phyloP scores from a whole-genome alignment of 2,888 invertebrate species.

The Papilio demoleus region DNA sequence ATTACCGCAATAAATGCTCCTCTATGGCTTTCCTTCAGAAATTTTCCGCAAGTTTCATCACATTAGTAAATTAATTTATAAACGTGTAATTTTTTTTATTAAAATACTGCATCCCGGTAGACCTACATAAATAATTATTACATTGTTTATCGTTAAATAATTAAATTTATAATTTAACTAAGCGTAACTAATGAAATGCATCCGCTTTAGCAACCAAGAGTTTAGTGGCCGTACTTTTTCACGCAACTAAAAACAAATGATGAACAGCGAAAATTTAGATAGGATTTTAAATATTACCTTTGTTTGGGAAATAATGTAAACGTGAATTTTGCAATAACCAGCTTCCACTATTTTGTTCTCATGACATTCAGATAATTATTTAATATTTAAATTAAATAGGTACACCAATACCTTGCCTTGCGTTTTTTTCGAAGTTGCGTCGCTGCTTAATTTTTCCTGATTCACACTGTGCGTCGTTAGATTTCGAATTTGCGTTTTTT shows the following conservation, averaged over 20 bases:
- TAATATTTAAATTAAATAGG: too few species aligned
- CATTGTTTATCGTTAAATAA: background rate
- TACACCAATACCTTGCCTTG: too few species aligned
- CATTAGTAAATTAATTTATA: background rate
- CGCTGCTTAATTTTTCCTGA: too few species aligned
- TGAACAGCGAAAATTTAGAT: background rate
- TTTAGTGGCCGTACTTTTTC: conserved; percentile 18
- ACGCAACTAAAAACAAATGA: background rate
- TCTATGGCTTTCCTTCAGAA: too few species aligned
- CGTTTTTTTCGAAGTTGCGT: too few species aligned
- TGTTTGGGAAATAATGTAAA: background rate
- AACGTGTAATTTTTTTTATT: background rate
- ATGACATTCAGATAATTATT: too few species aligned
- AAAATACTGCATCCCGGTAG: background rate
- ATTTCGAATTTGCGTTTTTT: too few species aligned
- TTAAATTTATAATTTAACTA: background rate
- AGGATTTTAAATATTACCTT: background rate
- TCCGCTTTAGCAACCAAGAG: conserved; percentile 19
- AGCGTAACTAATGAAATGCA: conserved; percentile 18
- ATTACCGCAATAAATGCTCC: too few species aligned
- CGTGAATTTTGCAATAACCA: background rate
- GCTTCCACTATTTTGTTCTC: background rate
- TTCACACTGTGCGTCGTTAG: too few species aligned
- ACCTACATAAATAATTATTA: background rate
- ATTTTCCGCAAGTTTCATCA: too few species aligned